Evolutionary conservation across 2,113 vertebrate genomes (phyloP), one percentile per base, ranked within the genome.

Genomic region (Neogale vison): DNA sequence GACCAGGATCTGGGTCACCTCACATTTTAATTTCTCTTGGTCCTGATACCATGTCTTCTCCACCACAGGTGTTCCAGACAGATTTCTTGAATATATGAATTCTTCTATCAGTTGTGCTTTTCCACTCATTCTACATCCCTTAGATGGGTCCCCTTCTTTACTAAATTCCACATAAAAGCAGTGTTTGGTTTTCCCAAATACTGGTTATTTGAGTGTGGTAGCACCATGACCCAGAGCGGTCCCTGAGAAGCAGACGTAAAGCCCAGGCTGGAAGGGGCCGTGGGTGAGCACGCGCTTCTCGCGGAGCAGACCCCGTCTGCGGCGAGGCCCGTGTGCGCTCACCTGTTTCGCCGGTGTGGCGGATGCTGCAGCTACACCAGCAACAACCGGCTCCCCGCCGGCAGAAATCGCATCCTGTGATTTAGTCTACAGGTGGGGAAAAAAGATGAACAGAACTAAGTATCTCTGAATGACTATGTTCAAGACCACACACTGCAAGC

Each of bases 311-410:
- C 36, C 36, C 12, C 23, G 14, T 0, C 12, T n/a, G 45, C 21
- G 24, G 1, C 6, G 13, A 57, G 67, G 84, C 24, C 36, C 4
- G 2, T 1, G 6, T 4, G 23, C 0, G 21, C 95, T 97, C 67
- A 97, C 97, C 96, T 97, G 93, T 47, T 85, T 95, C 24, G 26
- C 74, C 1, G 77, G 52, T 36, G 95, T 96, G 72, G 14, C 74
- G 20, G 87, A 50, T 15, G 29, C 13, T 23, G 61, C n/a, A 18
- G 65, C 29, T 31, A 57, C 76, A 47, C 6, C 72, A 50, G 90
- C 93, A 89, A 42, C 72, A 4, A 61, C 36, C 7, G 77, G 52
- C n/a, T 71, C 55, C 23, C 79, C 83, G 21, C n/a, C 50, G 4
- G 26, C 80, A 2, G 2, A 3, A 84, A 39, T 11, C 2, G 23